A percentile compares a stretch with the other conserved stretches of the same genome.
Evolutionary conservation across 2,113 vertebrate species (phyloP).

Genomic region (Propithecus coquereli): DNA sequence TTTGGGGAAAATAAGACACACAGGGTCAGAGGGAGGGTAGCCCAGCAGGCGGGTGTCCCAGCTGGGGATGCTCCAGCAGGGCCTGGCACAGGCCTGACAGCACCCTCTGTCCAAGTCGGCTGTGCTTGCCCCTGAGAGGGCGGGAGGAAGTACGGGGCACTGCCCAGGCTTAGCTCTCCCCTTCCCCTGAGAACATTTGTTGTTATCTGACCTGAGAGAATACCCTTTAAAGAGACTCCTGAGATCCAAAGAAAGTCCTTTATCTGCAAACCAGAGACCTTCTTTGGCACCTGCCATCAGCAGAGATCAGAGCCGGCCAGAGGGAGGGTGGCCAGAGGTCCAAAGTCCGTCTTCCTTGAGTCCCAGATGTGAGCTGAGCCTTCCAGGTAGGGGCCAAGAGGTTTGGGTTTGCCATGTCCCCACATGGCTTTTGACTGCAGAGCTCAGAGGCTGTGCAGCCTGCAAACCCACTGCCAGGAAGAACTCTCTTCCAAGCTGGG

Average conservation of each 20-base stretch:
- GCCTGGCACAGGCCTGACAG: background rate
- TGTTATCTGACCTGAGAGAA: background rate
- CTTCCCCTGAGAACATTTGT: background rate
- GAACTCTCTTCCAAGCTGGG: background rate
- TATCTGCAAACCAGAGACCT: conserved; percentile 10
- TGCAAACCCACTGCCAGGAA: background rate
- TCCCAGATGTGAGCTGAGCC: conserved; percentile 13
- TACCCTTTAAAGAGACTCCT: background rate
- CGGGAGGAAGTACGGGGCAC: too few relatives aligned
- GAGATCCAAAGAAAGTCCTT: conserved; percentile 5
- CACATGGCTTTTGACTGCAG: conserved; percentile 55
- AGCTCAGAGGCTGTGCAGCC: background rate
- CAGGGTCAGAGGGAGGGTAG: conserved; percentile 2
- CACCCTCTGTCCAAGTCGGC: background rate
- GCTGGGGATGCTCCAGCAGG: background rate
- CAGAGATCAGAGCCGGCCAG: background rate
- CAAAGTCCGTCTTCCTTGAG: background rate
- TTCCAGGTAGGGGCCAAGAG: background rate
- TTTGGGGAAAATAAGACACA: conserved; percentile 24
- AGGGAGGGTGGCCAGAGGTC: background rate
- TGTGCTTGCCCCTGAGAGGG: background rate
- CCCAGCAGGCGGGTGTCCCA: background rate
- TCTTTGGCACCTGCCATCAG: background rate
- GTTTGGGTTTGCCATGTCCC: conserved; percentile 36
- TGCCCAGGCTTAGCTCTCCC: background rate